Evolutionary conservation across 2,888 invertebrate species (phyloP).

Genomic region (Drosophila mimetica): DNA sequence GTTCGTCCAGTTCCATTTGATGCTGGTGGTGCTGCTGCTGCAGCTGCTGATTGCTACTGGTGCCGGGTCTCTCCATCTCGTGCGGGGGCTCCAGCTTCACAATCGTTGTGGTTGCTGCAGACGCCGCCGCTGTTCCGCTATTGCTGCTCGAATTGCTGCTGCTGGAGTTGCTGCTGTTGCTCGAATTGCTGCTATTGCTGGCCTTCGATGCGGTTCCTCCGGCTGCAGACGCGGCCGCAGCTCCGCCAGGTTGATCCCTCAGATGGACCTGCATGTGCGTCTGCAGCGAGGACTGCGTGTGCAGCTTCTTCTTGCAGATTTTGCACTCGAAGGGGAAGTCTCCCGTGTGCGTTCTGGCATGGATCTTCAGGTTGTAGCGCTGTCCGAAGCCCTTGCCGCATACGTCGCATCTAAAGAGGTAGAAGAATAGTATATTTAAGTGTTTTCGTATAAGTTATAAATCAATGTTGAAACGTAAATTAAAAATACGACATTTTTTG

Average conservation of each 20-base stretch:
- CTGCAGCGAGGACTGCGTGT: slow-evolving; percentile 83
- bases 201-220: slow-evolving; percentile 55
- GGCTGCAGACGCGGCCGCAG: slow-evolving; percentile 21
- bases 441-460: too few species aligned
- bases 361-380: slow-evolving; percentile 84
- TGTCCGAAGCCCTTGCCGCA: slow-evolving; percentile 84
- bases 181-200: slow-evolving; percentile 28
- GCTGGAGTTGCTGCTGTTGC: slow-evolving; percentile 13
- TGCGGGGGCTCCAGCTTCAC: slow-evolving; percentile 66
- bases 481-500: too few species aligned
- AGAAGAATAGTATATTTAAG: neutral
- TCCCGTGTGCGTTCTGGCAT: slow-evolving; percentile 84
- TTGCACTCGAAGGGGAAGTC: slow-evolving; percentile 84
- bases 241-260: slow-evolving; percentile 74
- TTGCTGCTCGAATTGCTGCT: slow-evolving; percentile 17
- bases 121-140: slow-evolving; percentile 24
- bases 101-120: slow-evolving; percentile 52
- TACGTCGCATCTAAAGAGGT: slow-evolving; percentile 81
- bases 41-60: slow-evolving; percentile 27
- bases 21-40: slow-evolving; percentile 44
- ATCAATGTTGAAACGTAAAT: too few species aligned
- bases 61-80: slow-evolving; percentile 44
- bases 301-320: slow-evolving; percentile 83
- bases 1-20: slow-evolving; percentile 68
- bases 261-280: slow-evolving; percentile 84